Base-by-base conservation (phyloP, 1,140 invertebrate species). In the Heliconius eleuchia region DNA sequence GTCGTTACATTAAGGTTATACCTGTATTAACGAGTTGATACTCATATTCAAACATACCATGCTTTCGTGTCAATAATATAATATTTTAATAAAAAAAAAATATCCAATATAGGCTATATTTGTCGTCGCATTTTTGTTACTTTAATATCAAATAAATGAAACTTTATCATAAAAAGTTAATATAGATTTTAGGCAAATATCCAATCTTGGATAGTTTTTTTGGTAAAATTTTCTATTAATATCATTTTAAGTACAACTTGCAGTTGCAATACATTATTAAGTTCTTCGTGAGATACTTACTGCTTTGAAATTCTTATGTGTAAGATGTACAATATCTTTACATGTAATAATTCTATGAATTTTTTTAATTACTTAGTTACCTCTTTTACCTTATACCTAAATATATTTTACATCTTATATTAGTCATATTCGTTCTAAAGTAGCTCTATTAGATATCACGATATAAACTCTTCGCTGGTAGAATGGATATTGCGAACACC, bases 381-480 rank as follows among this genome's bases (percentile, higher is more conserved):
- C 3, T 46, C 0, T 46, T 46, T 46, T 46, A 16, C 3, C 13
- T 6, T 19, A 52, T 19, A 52, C 8, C 8, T 60, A 23, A 9
- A 23, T 16, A 30, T 66, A 66, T 66, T 66, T 16, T 66, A 66
- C 60, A 23, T 66, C 60, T 66, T 66, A 30, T 23, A 66, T 4
- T 4, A 66, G 30, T 30, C 23, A 66, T 30, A 27, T 66, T 30
- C 60, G 27, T 27, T 66, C 60, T 30, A 30, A 57, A 11, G 60
- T 66, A 66, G 60, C 60, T 66, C 60, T 66, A 30, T 66, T 66
- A 66, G 60, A 66, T 66, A 66, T 66, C 60, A 66, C 60, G 60
- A 46, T 66, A 66, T 66, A 66, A 66, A 27, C 60, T 66, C 23
- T 66, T 66, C 27, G 60, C 60, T 66, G 60, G 60, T 66, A 66